phyloP scores from a whole-genome alignment of 2,113 vertebrate species.

The Chascanopsetta lugubris region DNA sequence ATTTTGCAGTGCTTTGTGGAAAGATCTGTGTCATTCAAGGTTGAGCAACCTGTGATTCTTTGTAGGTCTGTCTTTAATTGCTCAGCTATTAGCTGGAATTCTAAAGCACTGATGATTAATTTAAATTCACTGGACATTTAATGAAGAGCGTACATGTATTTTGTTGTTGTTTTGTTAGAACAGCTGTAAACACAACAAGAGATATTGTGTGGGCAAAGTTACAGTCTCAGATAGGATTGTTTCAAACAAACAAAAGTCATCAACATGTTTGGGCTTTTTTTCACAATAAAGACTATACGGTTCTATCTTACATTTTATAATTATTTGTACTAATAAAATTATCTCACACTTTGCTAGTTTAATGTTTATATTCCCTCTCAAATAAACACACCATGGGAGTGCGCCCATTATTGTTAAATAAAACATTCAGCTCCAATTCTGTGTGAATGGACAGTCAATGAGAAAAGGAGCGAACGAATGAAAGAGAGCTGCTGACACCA shows the following conservation, averaged over 20 bases:
- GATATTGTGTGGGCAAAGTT: too few relatives aligned
- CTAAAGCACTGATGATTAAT: slow-evolving; percentile 4
- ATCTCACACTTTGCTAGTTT: too few relatives aligned
- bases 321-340: too few relatives aligned
- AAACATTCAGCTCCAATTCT: too few relatives aligned
- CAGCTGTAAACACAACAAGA: neutral
- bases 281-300: neutral
- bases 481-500: neutral
- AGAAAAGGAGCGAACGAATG: neutral
- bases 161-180: neutral
- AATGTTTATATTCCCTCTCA: too few relatives aligned
- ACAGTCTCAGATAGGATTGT: too few relatives aligned
- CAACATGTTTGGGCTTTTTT: neutral
- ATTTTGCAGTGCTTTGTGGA: neutral
- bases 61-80: slow-evolving; percentile 5
- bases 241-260: neutral
- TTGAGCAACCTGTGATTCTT: neutral
- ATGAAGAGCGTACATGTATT: neutral
- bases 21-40: slow-evolving; percentile 5
- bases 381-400: too few relatives aligned
- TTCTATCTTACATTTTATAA: too few relatives aligned
- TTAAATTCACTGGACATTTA: too few relatives aligned
- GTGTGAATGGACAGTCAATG: neutral
- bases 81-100: neutral
- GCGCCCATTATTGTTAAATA: too few relatives aligned